Base-by-base conservation (phyloP, 2,113 vertebrate genomes). In the Sander vitreus region DNA sequence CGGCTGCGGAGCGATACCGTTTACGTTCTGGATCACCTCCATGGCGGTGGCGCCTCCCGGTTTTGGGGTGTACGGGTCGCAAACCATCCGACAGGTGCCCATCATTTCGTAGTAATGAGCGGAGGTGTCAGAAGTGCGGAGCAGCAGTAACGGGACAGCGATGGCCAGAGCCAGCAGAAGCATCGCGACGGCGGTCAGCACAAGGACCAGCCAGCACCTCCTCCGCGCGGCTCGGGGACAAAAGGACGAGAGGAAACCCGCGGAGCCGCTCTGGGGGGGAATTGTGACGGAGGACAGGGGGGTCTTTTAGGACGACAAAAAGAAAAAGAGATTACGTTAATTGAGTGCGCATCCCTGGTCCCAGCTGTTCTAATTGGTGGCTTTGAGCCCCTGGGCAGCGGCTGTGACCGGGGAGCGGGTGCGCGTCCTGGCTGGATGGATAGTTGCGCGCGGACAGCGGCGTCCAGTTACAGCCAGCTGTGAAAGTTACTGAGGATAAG, bases 91-190 rank as follows among this genome's bases (percentile, higher is more conserved):
- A 87, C 97, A 97, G 82, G 97, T 97, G 85, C 97, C 97, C 96
- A 97, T 95, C 97, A 97, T 97, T 93, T 97, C 97, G 74, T 97
- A 97, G 84, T 97, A 96, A 85, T 96, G 96, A 39, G 95, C 96
- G 3, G 93, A 93, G 54, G 95, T 88, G 18, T 94, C 93, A 1
- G 96, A 88, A 84, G 93, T 89, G 65, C 90, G 90, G 15, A 93
- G 85, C 91, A 97, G 92, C 47, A 95, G 92, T 36, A 96, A 45
- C 9, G 96, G 96, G 64, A 97, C 83, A 0, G 94, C 95, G 6
- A 97, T 90, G 51, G 95, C 92, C 85, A 97, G 88, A 72, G 93
- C 92, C 77, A 97, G 91, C 57, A 97, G 81, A 21, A 93, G 94
- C 96, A 96, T 97, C 92, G 93, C 94, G 85, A 94, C 93, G 78